Percentiles rank a stretch among this genome's conserved stretches.
Evolutionary conservation across 1,140 invertebrate species (phyloP).

Genomic region (Aricia agestis): DNA sequence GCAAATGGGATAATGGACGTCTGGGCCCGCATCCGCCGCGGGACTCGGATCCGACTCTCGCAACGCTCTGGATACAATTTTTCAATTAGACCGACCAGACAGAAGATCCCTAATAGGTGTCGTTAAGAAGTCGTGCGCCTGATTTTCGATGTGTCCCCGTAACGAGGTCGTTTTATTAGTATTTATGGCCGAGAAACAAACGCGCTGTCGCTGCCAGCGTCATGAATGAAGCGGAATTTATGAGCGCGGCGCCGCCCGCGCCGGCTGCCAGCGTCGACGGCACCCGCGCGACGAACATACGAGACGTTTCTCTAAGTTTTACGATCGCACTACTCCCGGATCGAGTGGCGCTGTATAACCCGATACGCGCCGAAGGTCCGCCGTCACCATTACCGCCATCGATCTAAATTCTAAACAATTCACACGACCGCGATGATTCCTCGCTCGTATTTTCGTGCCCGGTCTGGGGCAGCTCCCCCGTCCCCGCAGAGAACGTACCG

Average conservation of each 20-base stretch:
- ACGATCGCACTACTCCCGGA: constrained; percentile 54
- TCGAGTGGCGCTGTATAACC: constrained; percentile 59
- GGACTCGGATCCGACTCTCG: constrained; percentile 69
- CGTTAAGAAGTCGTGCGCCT: constrained; percentile 74
- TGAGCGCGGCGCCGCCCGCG: constrained; percentile 36
- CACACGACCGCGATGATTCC: constrained; percentile 49
- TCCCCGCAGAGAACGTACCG: neutral
- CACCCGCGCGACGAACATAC: constrained; percentile 37
- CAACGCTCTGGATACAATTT: constrained; percentile 73
- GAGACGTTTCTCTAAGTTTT: constrained; percentile 68
- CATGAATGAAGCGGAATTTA: constrained; percentile 71
- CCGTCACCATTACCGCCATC: constrained; percentile 65
- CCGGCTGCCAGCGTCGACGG: constrained; percentile 36
- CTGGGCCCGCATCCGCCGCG: constrained; percentile 74
- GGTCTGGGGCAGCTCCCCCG: neutral
- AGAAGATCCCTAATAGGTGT: constrained; percentile 75
- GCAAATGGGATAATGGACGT: constrained; percentile 75
- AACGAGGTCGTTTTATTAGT: constrained; percentile 74
- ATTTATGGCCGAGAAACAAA: constrained; percentile 70
- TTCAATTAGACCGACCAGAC: constrained; percentile 75
- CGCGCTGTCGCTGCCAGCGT: constrained; percentile 31
- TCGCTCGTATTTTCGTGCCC: constrained; percentile 25
- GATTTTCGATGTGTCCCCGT: constrained; percentile 71
- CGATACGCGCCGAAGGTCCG: constrained; percentile 54
- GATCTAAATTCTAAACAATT: constrained; percentile 57